phyloP scores from a whole-genome alignment of 2,888 invertebrate species.

The Sinopyrophorus schimmeli region DNA sequence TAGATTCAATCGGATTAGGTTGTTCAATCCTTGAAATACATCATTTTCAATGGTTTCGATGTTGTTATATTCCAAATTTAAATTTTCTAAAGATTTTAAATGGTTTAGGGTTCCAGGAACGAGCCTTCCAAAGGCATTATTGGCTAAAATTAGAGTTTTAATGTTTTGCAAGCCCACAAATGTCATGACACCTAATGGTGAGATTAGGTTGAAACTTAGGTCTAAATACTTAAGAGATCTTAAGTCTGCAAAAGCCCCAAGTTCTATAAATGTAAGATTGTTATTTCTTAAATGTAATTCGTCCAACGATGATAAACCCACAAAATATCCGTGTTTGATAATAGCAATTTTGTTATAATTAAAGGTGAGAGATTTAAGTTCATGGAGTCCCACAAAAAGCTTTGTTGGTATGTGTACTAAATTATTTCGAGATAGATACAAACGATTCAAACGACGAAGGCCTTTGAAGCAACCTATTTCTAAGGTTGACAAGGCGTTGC shows the following conservation, averaged over 20 bases:
- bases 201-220: slow-evolving; percentile 21
- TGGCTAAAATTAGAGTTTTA: slow-evolving; percentile 13
- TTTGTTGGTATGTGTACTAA: slow-evolving; percentile 3
- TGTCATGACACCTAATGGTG: slow-evolving; percentile 1
- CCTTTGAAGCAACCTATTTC: slow-evolving; percentile 16
- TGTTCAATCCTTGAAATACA: slow-evolving; percentile 8
- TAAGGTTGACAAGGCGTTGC: slow-evolving; percentile 9
- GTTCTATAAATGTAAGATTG: slow-evolving; percentile 4
- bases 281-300: slow-evolving; percentile 21
- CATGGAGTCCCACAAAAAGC: neutral
- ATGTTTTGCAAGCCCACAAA: slow-evolving; percentile 15
- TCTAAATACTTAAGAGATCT: slow-evolving; percentile 15
- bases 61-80: slow-evolving; percentile 26
- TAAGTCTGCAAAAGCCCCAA: slow-evolving; percentile 15
- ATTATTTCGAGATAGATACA: slow-evolving; percentile 20
- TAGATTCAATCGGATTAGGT: slow-evolving; percentile 16
- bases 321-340: slow-evolving; percentile 9
- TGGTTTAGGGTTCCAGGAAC: slow-evolving; percentile 9
- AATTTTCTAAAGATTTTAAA: slow-evolving; percentile 7
- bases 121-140: slow-evolving; percentile 18
- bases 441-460: slow-evolving; percentile 9
- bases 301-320: slow-evolving; percentile 9
- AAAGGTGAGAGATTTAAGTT: slow-evolving; percentile 13
- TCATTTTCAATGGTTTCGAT: slow-evolving; percentile 13
- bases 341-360: slow-evolving; percentile 21